phyloP scores from a whole-genome alignment of 2,113 vertebrate genomes.

The Rhineura floridana region DNA sequence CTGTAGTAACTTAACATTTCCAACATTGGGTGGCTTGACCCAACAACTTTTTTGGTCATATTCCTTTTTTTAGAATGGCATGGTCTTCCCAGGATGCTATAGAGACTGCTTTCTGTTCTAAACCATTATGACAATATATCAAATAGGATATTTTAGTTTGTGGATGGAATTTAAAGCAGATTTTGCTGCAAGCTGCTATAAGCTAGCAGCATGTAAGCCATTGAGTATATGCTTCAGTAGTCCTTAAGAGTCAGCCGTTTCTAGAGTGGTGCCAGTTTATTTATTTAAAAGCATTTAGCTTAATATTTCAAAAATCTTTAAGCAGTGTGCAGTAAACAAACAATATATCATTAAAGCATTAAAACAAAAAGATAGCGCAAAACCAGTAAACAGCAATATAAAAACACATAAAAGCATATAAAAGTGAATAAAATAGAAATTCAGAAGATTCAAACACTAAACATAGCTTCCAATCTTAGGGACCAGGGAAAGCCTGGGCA shows the following conservation, averaged over 20 bases:
- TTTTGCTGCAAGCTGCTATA: background rate
- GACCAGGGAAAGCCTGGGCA: too few species aligned
- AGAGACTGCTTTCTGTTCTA: background rate
- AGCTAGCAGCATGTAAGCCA: background rate
- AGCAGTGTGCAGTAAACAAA: too few species aligned
- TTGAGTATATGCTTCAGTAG: background rate
- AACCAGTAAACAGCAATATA: too few species aligned
- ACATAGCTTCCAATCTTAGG: too few species aligned
- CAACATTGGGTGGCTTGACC: background rate
- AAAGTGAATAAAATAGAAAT: too few species aligned
- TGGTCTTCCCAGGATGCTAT: background rate
- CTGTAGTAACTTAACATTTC: background rate
- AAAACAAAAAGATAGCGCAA: too few species aligned
- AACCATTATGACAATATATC: background rate
- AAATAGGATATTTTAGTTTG: background rate
- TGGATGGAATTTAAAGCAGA: background rate
- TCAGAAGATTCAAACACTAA: too few species aligned
- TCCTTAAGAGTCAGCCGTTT: background rate
- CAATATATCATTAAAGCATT: too few species aligned
- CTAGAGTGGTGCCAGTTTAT: background rate
- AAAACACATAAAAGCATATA: too few species aligned
- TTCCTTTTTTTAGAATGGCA: background rate
- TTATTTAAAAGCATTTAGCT: too few species aligned
- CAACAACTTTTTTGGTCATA: slow-evolving; percentile 17
- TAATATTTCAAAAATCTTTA: too few species aligned